Percentiles rank a stretch among this genome's conserved stretches.
Evolutionary conservation across 2,888 invertebrate genomes (phyloP).

Genomic region (Cryptophagus acutangulus): DNA sequence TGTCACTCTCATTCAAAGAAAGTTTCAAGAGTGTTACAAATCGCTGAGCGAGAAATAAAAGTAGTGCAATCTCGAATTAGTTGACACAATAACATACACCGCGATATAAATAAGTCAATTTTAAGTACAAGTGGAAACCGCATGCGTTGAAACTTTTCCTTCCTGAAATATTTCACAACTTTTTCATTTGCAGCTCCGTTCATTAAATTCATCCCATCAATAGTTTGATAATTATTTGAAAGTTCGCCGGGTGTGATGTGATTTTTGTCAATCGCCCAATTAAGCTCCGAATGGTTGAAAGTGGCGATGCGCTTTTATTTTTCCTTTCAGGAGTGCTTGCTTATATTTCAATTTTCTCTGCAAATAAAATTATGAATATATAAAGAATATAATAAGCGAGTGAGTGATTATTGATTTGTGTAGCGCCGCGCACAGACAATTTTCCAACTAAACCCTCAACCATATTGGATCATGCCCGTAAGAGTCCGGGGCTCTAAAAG

Average conservation of each 20-base stretch:
- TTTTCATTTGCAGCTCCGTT: too few species aligned
- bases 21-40: too few species aligned
- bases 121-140: slow-evolving; percentile 23
- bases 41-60: too few species aligned
- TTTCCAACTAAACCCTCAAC: slow-evolving; percentile 25
- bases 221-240: too few species aligned
- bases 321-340: too few species aligned
- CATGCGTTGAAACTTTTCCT: slow-evolving; percentile 32
- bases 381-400: slow-evolving; percentile 23
- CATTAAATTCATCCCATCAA: too few species aligned
- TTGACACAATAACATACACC: slow-evolving; percentile 28
- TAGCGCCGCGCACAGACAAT: slow-evolving; percentile 28
- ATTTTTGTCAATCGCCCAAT: too few species aligned
- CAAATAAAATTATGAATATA: slow-evolving; percentile 14
- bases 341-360: too few species aligned
- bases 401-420: slow-evolving; percentile 30
- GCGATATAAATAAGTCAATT: slow-evolving; percentile 32
- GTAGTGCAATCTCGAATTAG: slow-evolving; percentile 30
- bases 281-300: too few species aligned
- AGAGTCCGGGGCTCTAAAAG: slow-evolving; percentile 39
- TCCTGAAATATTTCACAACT: slow-evolving; percentile 30
- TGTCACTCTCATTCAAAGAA: too few species aligned
- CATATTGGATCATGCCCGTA: slow-evolving; percentile 44
- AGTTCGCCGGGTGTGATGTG: too few species aligned
- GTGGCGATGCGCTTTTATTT: too few species aligned